phyloP scores from a whole-genome alignment of 2,888 invertebrate species.

The Mythimna vitellina region DNA sequence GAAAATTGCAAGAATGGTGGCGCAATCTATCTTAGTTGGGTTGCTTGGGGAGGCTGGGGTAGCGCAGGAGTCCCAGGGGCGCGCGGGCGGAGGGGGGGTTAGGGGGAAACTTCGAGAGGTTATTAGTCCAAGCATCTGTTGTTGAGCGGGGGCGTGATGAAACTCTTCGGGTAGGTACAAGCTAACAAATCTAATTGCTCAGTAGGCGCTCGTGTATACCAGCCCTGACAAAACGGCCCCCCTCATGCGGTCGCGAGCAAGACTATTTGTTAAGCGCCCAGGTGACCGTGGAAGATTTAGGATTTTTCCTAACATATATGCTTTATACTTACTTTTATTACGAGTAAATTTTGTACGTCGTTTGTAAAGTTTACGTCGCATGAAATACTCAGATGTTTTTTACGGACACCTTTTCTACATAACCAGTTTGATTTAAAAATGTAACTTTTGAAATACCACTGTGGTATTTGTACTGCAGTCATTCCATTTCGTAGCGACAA shows the following conservation, averaged over 20 bases:
- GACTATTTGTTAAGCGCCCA: constrained; percentile 85
- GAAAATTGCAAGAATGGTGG: constrained; percentile 98
- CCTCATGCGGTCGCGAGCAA: constrained; percentile 79
- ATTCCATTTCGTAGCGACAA: constrained; percentile 53
- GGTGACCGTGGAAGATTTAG: constrained; percentile 79
- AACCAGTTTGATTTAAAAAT: constrained; percentile 52
- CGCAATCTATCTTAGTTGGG: constrained; percentile 97
- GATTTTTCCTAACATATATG: constrained; percentile 63
- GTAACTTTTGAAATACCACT: constrained; percentile 51
- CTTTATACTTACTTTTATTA: constrained; percentile 58
- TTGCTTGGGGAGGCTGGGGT: constrained; percentile 88
- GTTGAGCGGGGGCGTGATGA: constrained; percentile 91
- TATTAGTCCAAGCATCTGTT: constrained; percentile 92
- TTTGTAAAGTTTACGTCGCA: constrained; percentile 50
- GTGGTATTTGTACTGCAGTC: too few species aligned
- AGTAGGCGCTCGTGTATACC: constrained; percentile 88
- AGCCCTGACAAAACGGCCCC: constrained; percentile 86
- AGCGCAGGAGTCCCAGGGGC: constrained; percentile 74
- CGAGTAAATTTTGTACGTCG: constrained; percentile 54
- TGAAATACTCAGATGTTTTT: constrained; percentile 55
- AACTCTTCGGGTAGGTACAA: constrained; percentile 88
- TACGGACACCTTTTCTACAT: constrained; percentile 49
- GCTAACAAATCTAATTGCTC: constrained; percentile 91
- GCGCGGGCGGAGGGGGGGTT: constrained; percentile 78
- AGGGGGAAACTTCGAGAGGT: constrained; percentile 91